Evolutionary conservation across 92 coral and sea anemone genomes (phyloP).

Genomic region (Heliopora coerulea): DNA sequence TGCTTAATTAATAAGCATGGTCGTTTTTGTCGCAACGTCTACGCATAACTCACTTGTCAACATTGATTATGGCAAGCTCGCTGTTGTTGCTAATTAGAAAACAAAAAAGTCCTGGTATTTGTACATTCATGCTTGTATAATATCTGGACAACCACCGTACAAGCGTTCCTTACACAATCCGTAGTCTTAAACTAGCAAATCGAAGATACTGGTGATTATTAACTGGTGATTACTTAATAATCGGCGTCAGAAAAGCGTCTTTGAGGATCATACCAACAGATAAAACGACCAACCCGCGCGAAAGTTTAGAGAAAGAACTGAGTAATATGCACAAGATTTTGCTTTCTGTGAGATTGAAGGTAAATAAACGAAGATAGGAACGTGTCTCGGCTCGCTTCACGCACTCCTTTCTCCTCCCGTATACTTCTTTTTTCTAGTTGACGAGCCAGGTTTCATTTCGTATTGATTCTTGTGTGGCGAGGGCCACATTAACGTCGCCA

Average conservation of each 20-base stretch:
- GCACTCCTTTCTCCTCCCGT: background rate
- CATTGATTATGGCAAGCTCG: slow-evolving; percentile 2
- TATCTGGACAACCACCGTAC: too few relatives aligned
- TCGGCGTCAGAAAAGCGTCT: background rate
- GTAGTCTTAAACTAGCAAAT: too few relatives aligned
- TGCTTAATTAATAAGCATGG: background rate
- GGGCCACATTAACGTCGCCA: slow-evolving; percentile 13
- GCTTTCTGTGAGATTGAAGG: background rate
- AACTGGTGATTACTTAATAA: background rate
- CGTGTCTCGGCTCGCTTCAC: background rate
- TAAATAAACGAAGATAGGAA: background rate
- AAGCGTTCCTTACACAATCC: too few relatives aligned
- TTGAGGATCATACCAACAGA: slow-evolving; percentile 2
- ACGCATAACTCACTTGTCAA: slow-evolving; percentile 4
- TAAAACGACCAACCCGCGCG: slow-evolving; percentile 1
- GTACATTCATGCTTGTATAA: too few relatives aligned
- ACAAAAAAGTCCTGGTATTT: too few relatives aligned
- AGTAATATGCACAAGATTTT: background rate
- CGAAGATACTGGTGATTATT: too few relatives aligned
- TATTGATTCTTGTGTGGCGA: background rate
- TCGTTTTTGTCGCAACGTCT: background rate
- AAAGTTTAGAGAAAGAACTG: background rate
- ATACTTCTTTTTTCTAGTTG: background rate
- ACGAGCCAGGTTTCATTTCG: slow-evolving; percentile 17
- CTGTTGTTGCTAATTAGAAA: background rate